phyloP scores from a whole-genome alignment of 2,888 invertebrate genomes.

The Omphaloscelis lunosa region DNA sequence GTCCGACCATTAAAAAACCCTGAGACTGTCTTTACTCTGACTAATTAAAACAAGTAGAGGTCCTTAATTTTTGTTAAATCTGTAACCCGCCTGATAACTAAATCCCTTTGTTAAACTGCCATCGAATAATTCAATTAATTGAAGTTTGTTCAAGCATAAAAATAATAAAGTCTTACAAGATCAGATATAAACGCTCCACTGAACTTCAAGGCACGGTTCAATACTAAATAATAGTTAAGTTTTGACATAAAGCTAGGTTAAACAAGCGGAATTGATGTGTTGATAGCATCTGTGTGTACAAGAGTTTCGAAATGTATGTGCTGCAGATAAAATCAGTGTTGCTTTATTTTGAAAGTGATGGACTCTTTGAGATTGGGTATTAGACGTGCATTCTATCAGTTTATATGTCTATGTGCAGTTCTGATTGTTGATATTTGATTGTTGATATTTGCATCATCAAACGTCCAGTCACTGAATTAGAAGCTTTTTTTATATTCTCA shows the following conservation, averaged over 20 bases:
- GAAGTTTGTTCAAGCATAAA: slow-evolving; percentile 45
- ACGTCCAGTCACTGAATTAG: neutral
- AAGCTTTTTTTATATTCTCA: neutral
- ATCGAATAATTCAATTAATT: slow-evolving; percentile 47
- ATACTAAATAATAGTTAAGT: slow-evolving; percentile 62
- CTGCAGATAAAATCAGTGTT: slow-evolving; percentile 55
- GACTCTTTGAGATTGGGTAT: slow-evolving; percentile 31
- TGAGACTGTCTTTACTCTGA: no score
- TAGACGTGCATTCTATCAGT: slow-evolving; percentile 12
- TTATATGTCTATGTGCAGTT: no score
- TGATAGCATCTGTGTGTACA: slow-evolving; percentile 62
- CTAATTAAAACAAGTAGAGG: neutral
- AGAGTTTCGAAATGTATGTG: slow-evolving; percentile 56
- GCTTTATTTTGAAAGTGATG: slow-evolving; percentile 54
- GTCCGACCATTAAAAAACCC: no score
- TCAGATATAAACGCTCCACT: slow-evolving; percentile 59
- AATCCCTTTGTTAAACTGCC: slow-evolving; percentile 1
- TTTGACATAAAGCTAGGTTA: slow-evolving; percentile 66
- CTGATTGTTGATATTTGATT: no score
- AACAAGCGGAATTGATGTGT: slow-evolving; percentile 67
- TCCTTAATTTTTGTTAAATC: neutral
- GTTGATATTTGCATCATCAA: neutral
- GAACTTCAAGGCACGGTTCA: slow-evolving; percentile 52
- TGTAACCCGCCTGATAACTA: neutral
- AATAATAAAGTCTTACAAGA: slow-evolving; percentile 56